Conservation (phyloP, 2,797 vertebrate genomes). For the Myotis myotis region DNA sequence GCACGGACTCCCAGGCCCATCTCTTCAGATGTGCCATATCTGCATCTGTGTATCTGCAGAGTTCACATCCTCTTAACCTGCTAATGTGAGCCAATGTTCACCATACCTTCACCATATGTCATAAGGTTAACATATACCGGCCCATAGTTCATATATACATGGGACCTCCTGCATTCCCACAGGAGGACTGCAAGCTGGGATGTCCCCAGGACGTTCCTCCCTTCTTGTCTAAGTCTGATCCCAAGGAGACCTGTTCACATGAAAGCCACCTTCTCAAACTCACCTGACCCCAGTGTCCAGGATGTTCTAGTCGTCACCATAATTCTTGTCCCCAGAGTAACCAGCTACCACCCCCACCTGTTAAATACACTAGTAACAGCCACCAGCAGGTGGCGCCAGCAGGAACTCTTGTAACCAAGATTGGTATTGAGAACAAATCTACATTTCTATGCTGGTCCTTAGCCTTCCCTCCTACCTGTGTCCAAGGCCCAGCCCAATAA, state of each 20-base stretch:
- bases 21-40: neutral
- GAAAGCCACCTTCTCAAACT: neutral
- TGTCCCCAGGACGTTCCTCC: neutral
- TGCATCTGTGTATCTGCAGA: neutral
- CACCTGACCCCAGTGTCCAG: neutral
- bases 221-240: neutral
- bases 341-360: neutral
- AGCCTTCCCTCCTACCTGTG: neutral
- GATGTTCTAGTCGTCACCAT: neutral
- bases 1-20: neutral
- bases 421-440: neutral
- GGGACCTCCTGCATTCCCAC: too few species aligned
- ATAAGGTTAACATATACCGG: neutral
- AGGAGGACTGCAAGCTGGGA: neutral
- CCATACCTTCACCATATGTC: neutral
- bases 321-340: neutral
- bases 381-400: conserved; percentile 76
- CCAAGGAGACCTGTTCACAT: neutral
- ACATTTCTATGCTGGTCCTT: neutral
- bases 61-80: neutral
- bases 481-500: neutral
- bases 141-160: neutral
- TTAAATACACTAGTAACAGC: neutral
- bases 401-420: conserved; percentile 44
- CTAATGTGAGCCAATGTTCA: neutral